Conservation (phyloP, 1,140 invertebrate species). For the Panagrolaimus sp. region DNA sequence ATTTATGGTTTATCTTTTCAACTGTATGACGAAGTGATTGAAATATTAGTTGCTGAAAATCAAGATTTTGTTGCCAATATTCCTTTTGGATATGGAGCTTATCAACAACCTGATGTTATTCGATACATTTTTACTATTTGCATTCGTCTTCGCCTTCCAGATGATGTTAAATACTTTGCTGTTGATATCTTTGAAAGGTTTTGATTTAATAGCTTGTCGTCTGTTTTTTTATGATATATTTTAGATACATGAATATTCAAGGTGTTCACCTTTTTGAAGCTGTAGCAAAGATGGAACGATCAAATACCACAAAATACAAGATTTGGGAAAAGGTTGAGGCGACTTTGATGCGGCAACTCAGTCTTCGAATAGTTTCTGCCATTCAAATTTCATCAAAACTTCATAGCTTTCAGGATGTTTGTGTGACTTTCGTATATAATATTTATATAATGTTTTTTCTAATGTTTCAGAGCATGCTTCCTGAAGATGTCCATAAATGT, state of each 20-base stretch:
- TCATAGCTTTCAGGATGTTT: slow-evolving; percentile 18
- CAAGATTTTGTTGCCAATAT: neutral
- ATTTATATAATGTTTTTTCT: no score
- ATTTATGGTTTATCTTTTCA: no score
- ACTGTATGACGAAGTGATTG: no score
- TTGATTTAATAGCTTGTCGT: no score
- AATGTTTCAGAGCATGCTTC: neutral
- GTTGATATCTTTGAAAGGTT: neutral
- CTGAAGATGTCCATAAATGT: neutral
- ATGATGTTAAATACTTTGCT: neutral
- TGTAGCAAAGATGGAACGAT: neutral
- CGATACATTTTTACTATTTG: slow-evolving; percentile 12
- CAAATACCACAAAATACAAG: neutral
- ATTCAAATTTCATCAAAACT: slow-evolving; percentile 16
- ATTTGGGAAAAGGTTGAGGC: slow-evolving; percentile 11
- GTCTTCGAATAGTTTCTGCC: slow-evolving; percentile 12
- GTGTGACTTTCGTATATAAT: no score
- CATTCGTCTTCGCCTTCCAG: neutral
- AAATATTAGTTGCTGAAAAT: neutral
- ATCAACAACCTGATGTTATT: neutral
- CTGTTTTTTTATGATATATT: neutral
- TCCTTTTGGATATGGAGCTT: neutral
- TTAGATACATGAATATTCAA: slow-evolving; percentile 15
- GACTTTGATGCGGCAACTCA: neutral
- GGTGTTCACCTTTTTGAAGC: neutral